Conservation (phyloP, 2,888 invertebrate species). For the Melinaea marsaeus region DNA sequence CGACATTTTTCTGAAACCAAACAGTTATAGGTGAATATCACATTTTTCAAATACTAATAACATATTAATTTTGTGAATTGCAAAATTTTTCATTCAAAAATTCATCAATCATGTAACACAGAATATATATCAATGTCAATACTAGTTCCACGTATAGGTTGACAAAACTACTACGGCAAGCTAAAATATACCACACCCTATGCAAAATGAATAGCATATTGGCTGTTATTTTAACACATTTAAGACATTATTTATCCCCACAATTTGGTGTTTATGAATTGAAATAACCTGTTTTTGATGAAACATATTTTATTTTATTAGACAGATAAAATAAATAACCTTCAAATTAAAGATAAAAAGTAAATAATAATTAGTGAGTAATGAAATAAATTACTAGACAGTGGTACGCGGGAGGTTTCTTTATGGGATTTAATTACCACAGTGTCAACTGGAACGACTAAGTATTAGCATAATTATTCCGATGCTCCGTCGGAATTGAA, state of each 20-base stretch:
- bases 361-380: background rate
- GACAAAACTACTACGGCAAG: slow-evolving; percentile 39
- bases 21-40: no score
- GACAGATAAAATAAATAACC: no score
- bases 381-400: slow-evolving; percentile 12
- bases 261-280: background rate
- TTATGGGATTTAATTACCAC: slow-evolving; percentile 21
- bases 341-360: background rate
- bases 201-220: slow-evolving; percentile 30
- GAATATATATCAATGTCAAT: slow-evolving; percentile 46
- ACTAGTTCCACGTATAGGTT: slow-evolving; percentile 39
- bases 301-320: no score
- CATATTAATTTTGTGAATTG: no score
- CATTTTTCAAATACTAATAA: no score
- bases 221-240: slow-evolving; percentile 25
- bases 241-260: slow-evolving; percentile 11
- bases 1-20: no score
- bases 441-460: no score
- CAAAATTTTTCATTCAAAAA: background rate
- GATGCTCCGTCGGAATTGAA: no score
- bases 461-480: no score
- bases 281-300: background rate
- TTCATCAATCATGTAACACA: slow-evolving; percentile 44
- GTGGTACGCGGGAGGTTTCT: slow-evolving; percentile 13
- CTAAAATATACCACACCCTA: slow-evolving; percentile 20